Evolutionary conservation across 2,797 vertebrate genomes (phyloP).

Genomic region (Coregonus ussuriensis): DNA sequence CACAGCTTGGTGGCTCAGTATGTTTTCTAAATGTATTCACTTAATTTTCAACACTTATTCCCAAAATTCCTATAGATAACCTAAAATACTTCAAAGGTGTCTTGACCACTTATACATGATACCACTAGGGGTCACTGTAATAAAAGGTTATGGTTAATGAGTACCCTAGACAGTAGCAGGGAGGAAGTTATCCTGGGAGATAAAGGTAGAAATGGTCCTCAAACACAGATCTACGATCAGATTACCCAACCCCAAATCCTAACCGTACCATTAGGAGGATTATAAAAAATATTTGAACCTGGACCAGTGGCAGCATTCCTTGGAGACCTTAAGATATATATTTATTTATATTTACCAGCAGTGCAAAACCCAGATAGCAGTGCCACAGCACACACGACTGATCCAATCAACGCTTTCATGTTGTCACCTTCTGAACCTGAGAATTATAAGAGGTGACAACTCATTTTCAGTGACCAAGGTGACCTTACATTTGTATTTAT

Average conservation of each 20-base stretch:
- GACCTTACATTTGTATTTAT: not conserved
- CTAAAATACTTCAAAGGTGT: not conserved
- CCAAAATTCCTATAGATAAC: not conserved
- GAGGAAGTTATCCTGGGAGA: not conserved
- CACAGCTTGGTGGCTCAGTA: not conserved
- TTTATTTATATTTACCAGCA: conserved; percentile 66
- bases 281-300: not conserved
- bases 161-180: not conserved
- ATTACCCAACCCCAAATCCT: not conserved
- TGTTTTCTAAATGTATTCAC: not conserved
- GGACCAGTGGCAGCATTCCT: not conserved
- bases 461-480: not conserved
- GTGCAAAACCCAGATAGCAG: conserved; percentile 42
- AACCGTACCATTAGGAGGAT: not conserved
- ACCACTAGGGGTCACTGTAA: not conserved
- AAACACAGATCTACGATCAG: not conserved
- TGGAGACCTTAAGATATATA: not conserved
- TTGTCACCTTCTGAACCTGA: conserved; percentile 29
- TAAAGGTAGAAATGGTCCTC: not conserved
- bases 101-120: not conserved
- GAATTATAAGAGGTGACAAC: conserved; percentile 23
- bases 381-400: conserved; percentile 45
- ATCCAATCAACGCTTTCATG: conserved; percentile 49
- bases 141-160: not conserved
- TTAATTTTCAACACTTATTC: not conserved